Evolutionary conservation across 1,140 invertebrate species (phyloP), one percentile per base, ranked within the genome.

Genomic region (Druon quercuslanigerum): DNA sequence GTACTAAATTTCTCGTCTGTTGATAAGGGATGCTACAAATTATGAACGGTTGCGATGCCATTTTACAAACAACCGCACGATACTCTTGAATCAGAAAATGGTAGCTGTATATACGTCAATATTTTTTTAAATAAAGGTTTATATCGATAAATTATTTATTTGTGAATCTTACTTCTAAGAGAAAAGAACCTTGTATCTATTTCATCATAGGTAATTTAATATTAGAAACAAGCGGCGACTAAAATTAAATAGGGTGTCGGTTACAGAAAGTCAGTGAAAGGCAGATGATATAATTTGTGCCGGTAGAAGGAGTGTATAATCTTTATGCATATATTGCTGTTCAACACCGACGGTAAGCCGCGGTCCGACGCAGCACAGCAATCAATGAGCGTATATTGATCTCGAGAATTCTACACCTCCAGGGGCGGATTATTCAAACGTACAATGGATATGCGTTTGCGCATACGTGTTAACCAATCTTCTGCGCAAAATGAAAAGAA

Each of bases 361-460:
- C 50, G 72, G 50, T 57, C 76, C 70, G 60, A 72, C 72, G 82
- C 82, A 83, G 80, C 81, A 79, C 74, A 82, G 82, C 78, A 87
- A 87, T 87, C 85, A 84, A 87, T 87, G 86, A 84, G 71, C 79
- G 82, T 78, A 87, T 87, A 87, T 87, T 87, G 86, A 87, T 86
- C 85, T 85, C 76, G 70, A 74, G 60, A 74, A 82, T 83, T 86
- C 80, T 80, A 78, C 83, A 83, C 78, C 78, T 77, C 72, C 84
- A 84, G 82, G 82, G 83, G 79, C 83, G 86, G 76, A 83, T 79
- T 73, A 77, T 73, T 76, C 33, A 33, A 74, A 57, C 51, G 72
- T 78, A 40, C 40, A 66, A 46, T 40, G n/a, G 40, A 46, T 13
- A 8, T 85, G 83, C 60, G 60, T n/a, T 66, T 66, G 60, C 60